These are phyloP conservation scores for Deilephila elpenor DNA, from an alignment of 2,888 invertebrate genomes.

Conservation along the genomic window DNA sequence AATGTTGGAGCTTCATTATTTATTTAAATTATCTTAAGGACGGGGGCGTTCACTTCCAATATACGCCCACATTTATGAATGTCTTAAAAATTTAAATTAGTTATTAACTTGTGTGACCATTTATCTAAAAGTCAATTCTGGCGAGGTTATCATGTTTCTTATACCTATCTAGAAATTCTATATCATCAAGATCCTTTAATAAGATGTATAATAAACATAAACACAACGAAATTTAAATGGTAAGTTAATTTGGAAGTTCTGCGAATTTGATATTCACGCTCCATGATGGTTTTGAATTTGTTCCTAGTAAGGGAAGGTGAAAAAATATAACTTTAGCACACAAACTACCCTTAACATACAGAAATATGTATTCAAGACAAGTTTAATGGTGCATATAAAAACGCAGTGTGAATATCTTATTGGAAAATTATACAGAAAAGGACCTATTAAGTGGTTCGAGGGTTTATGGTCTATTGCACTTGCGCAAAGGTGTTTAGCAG, in stretches of 20 bases:
- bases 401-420: neutral
- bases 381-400: no score
- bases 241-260: neutral
- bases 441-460: neutral
- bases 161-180: neutral
- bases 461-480: slow-evolving; percentile 41
- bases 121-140: slow-evolving; percentile 8
- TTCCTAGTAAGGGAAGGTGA: neutral
- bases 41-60: slow-evolving; percentile 2
- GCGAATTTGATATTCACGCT: no score
- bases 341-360: no score
- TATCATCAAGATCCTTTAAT: neutral
- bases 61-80: slow-evolving; percentile 13
- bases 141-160: neutral
- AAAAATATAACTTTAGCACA: neutral
- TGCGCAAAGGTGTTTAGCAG: slow-evolving; percentile 43
- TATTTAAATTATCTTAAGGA: slow-evolving; percentile 25
- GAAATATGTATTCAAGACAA: neutral
- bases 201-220: neutral
- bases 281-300: no score
- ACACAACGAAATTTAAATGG: neutral
- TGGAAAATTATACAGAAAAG: neutral
- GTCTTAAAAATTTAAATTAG: slow-evolving; percentile 18
- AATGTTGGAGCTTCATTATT: slow-evolving; percentile 4
- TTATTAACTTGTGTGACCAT: slow-evolving; percentile 20